Evolutionary conservation across 2,113 vertebrate genomes (phyloP).

Genomic region (Elanus axillaris): DNA sequence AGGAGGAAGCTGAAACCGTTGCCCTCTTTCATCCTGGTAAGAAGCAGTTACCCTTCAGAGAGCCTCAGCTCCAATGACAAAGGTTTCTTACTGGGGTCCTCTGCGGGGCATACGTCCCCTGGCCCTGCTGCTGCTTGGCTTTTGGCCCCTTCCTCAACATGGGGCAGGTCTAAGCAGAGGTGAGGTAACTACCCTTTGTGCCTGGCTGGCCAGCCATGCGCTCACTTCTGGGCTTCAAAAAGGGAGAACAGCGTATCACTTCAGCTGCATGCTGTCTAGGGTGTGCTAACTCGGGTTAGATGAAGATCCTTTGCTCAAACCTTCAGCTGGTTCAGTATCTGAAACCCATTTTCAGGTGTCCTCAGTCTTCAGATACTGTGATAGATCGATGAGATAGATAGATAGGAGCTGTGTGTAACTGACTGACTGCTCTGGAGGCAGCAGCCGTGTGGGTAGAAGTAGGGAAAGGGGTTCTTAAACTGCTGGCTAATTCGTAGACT

Average conservation of each 20-base stretch:
- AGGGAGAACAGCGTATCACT: accelerated
- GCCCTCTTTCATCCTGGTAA: not conserved
- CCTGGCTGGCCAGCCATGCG: too few species aligned
- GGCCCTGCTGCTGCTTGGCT: not conserved
- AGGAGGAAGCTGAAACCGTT: not conserved
- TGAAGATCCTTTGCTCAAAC: not conserved
- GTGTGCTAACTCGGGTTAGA: accelerated
- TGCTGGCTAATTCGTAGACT: accelerated
- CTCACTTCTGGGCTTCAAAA: not conserved
- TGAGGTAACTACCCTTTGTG: accelerated
- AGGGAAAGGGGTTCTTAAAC: accelerated
- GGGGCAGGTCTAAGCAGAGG: not conserved
- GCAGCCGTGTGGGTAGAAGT: not conserved
- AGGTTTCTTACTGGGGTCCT: not conserved
- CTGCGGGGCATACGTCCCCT: accelerated
- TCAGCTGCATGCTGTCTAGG: accelerated
- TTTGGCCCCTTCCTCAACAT: not conserved
- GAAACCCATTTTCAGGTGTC: not conserved
- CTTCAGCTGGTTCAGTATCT: not conserved
- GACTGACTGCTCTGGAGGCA: not conserved
- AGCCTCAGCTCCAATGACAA: accelerated
- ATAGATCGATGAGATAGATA: not conserved
- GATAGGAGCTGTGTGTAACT: accelerated
- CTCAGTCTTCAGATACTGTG: not conserved
- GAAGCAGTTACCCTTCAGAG: not conserved